These are phyloP conservation scores for Hylia prasina DNA, from an alignment of 2,113 vertebrate genomes.

Conservation along the genomic window DNA sequence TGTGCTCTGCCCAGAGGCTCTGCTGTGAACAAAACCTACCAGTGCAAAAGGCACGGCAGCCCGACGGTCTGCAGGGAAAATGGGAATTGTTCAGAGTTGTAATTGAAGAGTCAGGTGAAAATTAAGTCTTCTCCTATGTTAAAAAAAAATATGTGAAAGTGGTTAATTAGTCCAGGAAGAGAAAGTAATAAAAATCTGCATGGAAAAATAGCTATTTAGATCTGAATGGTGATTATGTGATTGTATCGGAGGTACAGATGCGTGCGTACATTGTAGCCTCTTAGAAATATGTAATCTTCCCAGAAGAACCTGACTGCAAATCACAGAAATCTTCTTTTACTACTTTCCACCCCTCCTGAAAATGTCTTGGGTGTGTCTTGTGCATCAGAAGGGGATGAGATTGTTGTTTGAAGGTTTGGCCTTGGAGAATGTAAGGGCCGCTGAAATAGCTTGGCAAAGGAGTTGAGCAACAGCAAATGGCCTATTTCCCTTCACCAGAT, in stretches of 20 bases:
- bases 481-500: neutral
- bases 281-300: conserved; percentile 45
- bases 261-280: neutral
- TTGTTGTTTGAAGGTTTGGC: neutral
- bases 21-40: neutral
- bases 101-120: neutral
- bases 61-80: neutral
- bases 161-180: neutral
- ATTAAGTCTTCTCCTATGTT: neutral
- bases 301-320: conserved; percentile 49
- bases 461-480: neutral
- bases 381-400: neutral
- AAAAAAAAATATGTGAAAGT: neutral
- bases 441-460: neutral
- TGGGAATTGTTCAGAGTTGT: neutral
- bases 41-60: neutral
- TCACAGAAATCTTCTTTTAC: conserved; percentile 48
- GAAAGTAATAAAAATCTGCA: conserved; percentile 15
- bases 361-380: conserved; percentile 30
- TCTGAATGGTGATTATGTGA: conserved; percentile 13
- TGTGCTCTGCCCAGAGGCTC: neutral
- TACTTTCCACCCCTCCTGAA: conserved; percentile 19
- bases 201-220: conserved; percentile 9
- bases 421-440: neutral
- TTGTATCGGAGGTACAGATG: neutral